Conservation (phyloP, 2,113 vertebrate genomes). For the Apodemus speciosus region DNA sequence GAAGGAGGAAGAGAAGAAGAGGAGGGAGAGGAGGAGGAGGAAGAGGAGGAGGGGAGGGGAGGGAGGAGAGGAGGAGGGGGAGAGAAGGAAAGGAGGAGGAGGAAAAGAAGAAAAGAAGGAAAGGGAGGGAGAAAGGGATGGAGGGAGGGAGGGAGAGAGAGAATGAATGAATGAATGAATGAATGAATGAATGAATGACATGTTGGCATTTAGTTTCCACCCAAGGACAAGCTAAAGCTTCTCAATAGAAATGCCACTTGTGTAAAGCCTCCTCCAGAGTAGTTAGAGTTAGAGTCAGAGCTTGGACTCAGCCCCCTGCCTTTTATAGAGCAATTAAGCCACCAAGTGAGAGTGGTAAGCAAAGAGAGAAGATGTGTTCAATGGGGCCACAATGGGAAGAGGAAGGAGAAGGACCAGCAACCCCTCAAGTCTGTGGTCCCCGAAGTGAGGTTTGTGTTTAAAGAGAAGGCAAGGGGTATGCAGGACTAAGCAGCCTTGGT, state of each 20-base stretch:
- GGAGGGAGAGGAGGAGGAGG: rapidly evolving
- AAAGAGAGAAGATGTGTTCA: not conserved
- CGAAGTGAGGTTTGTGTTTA: not conserved
- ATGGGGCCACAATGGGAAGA: not conserved
- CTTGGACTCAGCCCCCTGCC: not conserved
- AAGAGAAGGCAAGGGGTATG: not conserved
- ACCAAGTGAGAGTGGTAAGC: not conserved
- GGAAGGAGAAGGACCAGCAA: not conserved
- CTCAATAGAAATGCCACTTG: not conserved
- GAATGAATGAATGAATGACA: too few species aligned
- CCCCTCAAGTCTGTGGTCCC: not conserved
- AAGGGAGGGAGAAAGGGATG: too few species aligned
- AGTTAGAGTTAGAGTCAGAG: not conserved
- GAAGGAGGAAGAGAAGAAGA: not conserved
- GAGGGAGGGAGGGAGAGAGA: too few species aligned
- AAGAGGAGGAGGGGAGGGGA: rapidly evolving
- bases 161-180: too few species aligned
- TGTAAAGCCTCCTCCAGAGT: not conserved
- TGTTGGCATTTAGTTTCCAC: not conserved
- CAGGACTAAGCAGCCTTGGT: not conserved
- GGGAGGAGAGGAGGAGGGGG: too few species aligned
- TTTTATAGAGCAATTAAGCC: not conserved
- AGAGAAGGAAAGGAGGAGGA: too few species aligned
- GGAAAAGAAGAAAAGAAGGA: too few species aligned
- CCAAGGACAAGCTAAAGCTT: not conserved